These are phyloP conservation scores for Stenchaetothrips biformis DNA, from an alignment of 2,888 invertebrate genomes.

Conservation along the genomic window DNA sequence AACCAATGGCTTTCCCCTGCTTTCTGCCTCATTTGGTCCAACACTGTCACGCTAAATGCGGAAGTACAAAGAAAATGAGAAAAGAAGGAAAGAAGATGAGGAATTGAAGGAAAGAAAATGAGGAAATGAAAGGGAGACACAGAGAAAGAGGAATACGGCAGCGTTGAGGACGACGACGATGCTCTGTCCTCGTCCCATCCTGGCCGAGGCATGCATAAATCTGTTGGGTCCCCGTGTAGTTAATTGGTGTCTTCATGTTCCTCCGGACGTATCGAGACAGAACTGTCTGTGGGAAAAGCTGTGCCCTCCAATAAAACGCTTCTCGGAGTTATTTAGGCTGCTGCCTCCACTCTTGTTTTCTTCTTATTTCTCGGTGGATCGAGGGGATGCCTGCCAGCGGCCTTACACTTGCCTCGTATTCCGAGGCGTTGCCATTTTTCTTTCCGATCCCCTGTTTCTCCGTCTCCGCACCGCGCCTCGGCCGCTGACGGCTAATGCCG, in stretches of 20 bases:
- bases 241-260: conserved; percentile 25
- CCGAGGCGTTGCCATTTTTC: too few species aligned
- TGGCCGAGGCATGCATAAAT: conserved; percentile 3
- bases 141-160: neutral
- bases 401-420: too few species aligned
- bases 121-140: neutral
- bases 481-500: neutral
- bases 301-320: conserved; percentile 18
- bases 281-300: conserved; percentile 21
- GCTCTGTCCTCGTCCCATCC: neutral
- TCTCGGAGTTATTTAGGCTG: conserved; percentile 9
- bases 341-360: neutral
- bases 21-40: neutral
- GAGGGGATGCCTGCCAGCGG: too few species aligned
- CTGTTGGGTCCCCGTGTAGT: conserved; percentile 19
- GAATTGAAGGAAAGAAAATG: neutral
- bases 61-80: neutral
- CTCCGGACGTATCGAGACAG: conserved; percentile 2
- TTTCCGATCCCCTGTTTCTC: too few species aligned
- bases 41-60: neutral
- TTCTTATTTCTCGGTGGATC: too few species aligned
- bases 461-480: too few species aligned
- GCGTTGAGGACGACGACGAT: neutral
- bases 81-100: neutral
- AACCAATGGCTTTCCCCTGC: neutral